These are phyloP conservation scores for Lepidonotus clava DNA, from an alignment of 2,888 invertebrate genomes.

Conservation along the genomic window DNA sequence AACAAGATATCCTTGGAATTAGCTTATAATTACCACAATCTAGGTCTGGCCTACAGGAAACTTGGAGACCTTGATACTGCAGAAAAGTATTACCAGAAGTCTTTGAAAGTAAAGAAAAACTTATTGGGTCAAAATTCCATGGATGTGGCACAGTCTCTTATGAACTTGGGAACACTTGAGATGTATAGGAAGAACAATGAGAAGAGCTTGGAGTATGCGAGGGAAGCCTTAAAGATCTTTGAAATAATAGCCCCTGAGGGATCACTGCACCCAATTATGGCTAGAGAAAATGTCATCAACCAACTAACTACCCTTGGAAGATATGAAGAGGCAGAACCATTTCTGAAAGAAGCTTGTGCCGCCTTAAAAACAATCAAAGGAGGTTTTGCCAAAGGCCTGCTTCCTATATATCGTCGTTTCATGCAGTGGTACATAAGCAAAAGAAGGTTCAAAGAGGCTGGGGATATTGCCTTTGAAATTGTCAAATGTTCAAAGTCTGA, in stretches of 20 bases:
- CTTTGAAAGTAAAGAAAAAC: slow-evolving; percentile 9
- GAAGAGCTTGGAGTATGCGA: background rate
- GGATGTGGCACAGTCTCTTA: background rate
- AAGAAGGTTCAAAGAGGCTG: background rate
- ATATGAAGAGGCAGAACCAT: slow-evolving; percentile 1
- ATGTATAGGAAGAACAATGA: background rate
- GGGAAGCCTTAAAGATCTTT: slow-evolving; percentile 2
- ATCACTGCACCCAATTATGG: background rate
- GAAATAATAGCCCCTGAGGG: slow-evolving; percentile 1
- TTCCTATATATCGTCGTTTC: background rate
- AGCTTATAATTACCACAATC: slow-evolving; percentile 11
- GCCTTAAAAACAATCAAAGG: background rate
- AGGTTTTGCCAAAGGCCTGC: background rate
- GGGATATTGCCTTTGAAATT: background rate
- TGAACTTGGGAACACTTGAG: slow-evolving; percentile 18
- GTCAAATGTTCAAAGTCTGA: background rate
- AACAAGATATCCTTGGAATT: background rate
- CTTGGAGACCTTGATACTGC: background rate
- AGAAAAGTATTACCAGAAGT: background rate
- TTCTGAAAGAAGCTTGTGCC: background rate
- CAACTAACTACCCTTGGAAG: background rate
- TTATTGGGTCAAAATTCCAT: background rate
- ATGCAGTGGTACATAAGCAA: slow-evolving; percentile 12
- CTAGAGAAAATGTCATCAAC: slow-evolving; percentile 19
- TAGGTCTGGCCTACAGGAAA: background rate